Base-by-base conservation (phyloP, 1,140 invertebrate genomes). In the Drosophila subpulchrella region DNA sequence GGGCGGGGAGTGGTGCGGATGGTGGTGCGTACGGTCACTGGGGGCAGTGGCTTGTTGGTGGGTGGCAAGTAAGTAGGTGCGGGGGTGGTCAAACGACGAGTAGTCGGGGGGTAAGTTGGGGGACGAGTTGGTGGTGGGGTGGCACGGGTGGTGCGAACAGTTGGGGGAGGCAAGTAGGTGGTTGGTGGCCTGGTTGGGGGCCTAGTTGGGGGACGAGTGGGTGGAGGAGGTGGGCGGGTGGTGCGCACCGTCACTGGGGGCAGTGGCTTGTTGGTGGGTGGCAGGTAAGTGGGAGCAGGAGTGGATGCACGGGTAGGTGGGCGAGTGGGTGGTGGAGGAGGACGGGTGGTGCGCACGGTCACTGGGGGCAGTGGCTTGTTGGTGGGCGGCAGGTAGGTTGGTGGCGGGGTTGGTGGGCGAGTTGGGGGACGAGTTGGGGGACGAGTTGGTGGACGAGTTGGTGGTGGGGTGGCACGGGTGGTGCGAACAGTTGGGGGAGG, bases 341-440 rank as follows among this genome's bases (percentile, higher is more conserved):
- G 60, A 27, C 54, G 75, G n/a, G 76, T 73, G 8, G 60, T 65
- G 73, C 39, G 82, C 57, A 66, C 72, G 57, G 39, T 83, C 12
- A 53, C 65, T 17, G 65, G 73, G 5, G 51, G 51, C 30, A 54
- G 47, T n/a, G 76, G 66, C 63, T 56, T 68, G 57, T 63, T 63
- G 12, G 61, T 67, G 17, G 79, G 75, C 30, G 81, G 85, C 78
- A 82, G 63, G 48, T 90, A 80, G 2, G 89, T 85, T 53, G 88
- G 51, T 51, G 76, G 67, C 66, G n/a, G 82, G 24, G 74, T 72
- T n/a, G 68, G 50, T 42, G 53, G 44, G 13, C 32, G 12, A n/a
- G 48, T 34, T 17, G 48, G 48, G n/a, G 48, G 48, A 12, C 48
- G 30, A 3, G 61, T 15, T 17, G 50, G 50, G 0, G 50, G 57